Evolutionary conservation across 1,140 invertebrate species (phyloP), one percentile per base, ranked within the genome.

Genomic region (Lepidurus arcticus): DNA sequence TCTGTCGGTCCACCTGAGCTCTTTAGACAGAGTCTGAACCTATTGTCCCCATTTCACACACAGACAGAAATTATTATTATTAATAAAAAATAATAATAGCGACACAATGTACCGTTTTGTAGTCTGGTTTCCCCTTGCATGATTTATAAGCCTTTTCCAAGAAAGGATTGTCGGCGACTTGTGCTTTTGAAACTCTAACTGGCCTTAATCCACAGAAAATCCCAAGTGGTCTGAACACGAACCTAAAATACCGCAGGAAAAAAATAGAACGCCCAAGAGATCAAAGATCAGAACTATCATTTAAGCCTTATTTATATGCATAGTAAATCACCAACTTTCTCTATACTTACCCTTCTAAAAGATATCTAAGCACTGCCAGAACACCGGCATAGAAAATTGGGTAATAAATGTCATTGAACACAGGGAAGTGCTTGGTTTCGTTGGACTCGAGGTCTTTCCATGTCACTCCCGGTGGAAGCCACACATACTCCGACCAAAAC

Each of bases 401-500:
- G 84, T 91, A 91, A 79, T 92, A 87, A 74, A 98, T 87, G 86
- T 97, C 93, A 82, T 88, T 90, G 83, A 93, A 90, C 84, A 96
- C 90, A 73, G 93, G 89, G 86, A 94, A 94, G 78, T 90, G 88
- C 79, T 94, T 90, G 81, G 90, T 88, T 73, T 92, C 88, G 80
- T 90, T 93, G 34, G 94, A 92, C 81, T 89, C 88, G 73, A 96
- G 90, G 83, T 96, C 92, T n/a, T 88, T 87, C 94, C 95, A 97
- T 82, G 92, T 93, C 79, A 91, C 91, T 85, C 95, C 95, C 80
- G 94, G 93, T 79, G 94, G 94, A 82, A 95, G 88, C 94, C 94
- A 96, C 82, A 96, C 85, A 82, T 90, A 85, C 82, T 92, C 90
- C 82, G 90, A 90, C 94, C 94, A 96, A 87, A 96, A 95, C 81